Base-by-base conservation (phyloP, 2,888 invertebrate genomes). In the Latrodectus elegans region DNA sequence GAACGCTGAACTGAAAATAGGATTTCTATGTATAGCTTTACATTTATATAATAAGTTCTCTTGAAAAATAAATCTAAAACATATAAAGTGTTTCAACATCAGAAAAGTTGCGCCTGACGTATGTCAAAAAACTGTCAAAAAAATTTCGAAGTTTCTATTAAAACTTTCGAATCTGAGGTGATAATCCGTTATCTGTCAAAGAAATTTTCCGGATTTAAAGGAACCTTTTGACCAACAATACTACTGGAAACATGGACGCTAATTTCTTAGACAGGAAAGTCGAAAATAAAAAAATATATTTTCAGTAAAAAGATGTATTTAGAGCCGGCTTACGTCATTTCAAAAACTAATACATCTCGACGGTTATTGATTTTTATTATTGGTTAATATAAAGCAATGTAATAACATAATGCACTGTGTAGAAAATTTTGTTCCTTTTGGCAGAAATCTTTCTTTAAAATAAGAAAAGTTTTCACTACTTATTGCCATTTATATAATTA, bases 141-240 rank as follows among this genome's bases (percentile, higher is more conserved):
- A 87, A 87, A 87, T 87, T 81, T 87, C 86, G 64, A 81, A 81
- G 67, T 81, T 81, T 87, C 81, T 52, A 81, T 80, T 80, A 77
- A 81, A 87, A 82, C 67, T 87, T 87, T 82, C 64, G 65, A 87
- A 87, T 87, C 81, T 51, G 73, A 77, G 72, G 81, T 73, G 86
- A 72, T 87, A 87, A 87, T 87, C 86, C 86, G 81, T 81, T 87
- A 77, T 65, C 52, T 55, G 86, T 87, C 86, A 87, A 87, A 82
- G 86, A 87, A 87, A 87, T 87, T 87, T 87, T 67, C 77, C 72
- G 81, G 86, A 87, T 87, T 87, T 87, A 77, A 87, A 87, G 77
- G 55, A 65, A 82, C 81, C 86, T 60, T 52, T 76, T 81, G 86
- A 81, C 81, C 86, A 75, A 67, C 78, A 68, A 53, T 71, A 73